Base-by-base conservation (phyloP, 53 echinoderm and acorn worm genomes). In the Luidia sarsii region DNA sequence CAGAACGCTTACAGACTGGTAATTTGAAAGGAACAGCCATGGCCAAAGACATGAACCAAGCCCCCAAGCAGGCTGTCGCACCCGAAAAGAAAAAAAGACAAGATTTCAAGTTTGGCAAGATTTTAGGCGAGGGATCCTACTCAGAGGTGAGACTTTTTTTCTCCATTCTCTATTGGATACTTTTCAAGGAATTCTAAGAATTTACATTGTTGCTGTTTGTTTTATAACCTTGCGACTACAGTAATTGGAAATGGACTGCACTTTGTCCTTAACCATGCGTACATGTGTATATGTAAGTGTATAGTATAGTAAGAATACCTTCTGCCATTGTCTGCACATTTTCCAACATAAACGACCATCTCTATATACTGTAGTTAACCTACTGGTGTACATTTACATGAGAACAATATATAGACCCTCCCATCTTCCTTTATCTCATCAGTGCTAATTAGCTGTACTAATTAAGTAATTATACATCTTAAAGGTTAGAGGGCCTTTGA, bases 71-170 rank as follows among this genome's bases (percentile, higher is more conserved):
- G 30, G 67, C 65, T 14, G 20, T 54, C 5, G 24, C 63, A 6
- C 68, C 79, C 6, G 57, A 52, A 80, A 97, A 94, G 70, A 97
- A 97, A 37, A 71, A 91, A 50, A 59, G 90, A 19, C 79, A 73
- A 25, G 97, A 97, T 77, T 97, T 97, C 54, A 89, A 73, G 80
- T 97, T 97, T 54, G 97, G 97, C 62, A 91, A 89, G 56, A 86
- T 97, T 41, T 51, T 97, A 30, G 97, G 97, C 27, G 97, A 97
- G 81, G 97, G 97, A 9, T 97, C 97, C 23, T 97, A 91, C 84
- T 97, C 97, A 64, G 97, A 97, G 88, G 97, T 97, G 73, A 83
- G 97, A 39, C 25, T 33, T 20, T 15, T 4, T 31, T 49, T 4
- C n/a, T 45, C 14, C 64, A 22, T 15, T 50, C 48, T 65, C 64